Conservation (phyloP, 2,797 vertebrate genomes). For the Pseudochaenichthys georgianus region DNA sequence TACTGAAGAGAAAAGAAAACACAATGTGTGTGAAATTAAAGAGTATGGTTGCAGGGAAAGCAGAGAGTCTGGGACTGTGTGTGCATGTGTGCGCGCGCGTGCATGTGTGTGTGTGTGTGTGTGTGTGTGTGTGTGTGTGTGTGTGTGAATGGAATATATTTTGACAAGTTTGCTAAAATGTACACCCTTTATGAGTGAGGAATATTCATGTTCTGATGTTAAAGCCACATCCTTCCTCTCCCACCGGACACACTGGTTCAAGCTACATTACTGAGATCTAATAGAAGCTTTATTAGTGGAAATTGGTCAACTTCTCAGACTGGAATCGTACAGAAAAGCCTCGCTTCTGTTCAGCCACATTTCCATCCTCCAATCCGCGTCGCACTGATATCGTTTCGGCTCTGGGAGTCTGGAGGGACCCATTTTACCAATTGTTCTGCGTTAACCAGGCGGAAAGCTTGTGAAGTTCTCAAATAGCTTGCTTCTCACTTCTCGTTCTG, state of each 20-base stretch:
- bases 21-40: not conserved
- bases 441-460: conserved; percentile 44
- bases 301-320: conserved; percentile 41
- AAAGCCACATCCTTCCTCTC: conserved; percentile 54
- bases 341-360: conserved; percentile 33
- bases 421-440: conserved; percentile 51
- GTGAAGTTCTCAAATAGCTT: conserved; percentile 33
- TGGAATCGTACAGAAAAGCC: conserved; percentile 18
- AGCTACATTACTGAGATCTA: conserved; percentile 67
- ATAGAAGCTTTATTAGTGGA: conserved; percentile 56
- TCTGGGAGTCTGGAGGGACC: conserved; percentile 32
- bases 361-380: conserved; percentile 37
- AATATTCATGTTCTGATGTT: conserved; percentile 53
- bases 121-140: conserved; percentile 36
- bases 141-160: conserved; percentile 38
- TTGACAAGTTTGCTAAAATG: conserved; percentile 46
- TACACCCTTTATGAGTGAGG: conserved; percentile 11
- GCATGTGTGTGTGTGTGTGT: conserved; percentile 32
- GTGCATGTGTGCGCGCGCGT: conserved; percentile 5
- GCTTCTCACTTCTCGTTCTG: conserved; percentile 17
- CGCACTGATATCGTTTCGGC: conserved; percentile 34
- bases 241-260: conserved; percentile 51
- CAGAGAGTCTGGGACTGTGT: not conserved
- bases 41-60: no score
- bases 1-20: conserved; percentile 40